Base-by-base conservation (phyloP, 2,797 vertebrate species). In the Pitangus sulphuratus region DNA sequence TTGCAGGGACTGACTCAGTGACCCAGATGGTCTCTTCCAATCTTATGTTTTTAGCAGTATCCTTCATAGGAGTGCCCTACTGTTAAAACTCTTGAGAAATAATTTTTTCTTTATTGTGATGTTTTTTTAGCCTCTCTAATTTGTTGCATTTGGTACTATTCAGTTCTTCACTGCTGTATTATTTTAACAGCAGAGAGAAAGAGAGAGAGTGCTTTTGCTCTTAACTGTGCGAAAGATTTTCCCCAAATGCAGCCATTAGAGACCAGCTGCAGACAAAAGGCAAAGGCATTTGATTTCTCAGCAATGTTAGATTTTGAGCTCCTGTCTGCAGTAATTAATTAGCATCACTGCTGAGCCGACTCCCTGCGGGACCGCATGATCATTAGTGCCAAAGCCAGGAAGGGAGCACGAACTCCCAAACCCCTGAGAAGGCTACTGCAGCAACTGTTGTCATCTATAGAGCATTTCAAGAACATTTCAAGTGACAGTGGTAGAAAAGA, bases 261-360 rank as follows among this genome's bases (percentile, higher is more conserved):
- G 80, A 86, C 70, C 31, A 85, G 69, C 56, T 66, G 68, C 78
- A 90, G 65, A 87, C 74, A 28, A 81, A 90, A 78, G 90, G 54
- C 60, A 35, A 45, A 79, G 69, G 51, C 66, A 72, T 89, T 91
- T 74, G 56, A 30, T 81, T 88, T 95, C 87, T 86, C 81, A 82
- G 31, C 69, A 50, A 25, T 30, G 69, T 48, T 74, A 54, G 31
- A 74, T 84, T 95, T 60, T 84, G 70, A 86, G 88, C 79, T 96
- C 60, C 48, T 87, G 56, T 95, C 88, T 85, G 50, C 35, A 78
- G 87, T 90, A 93, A 95, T 93, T 87, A 95, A 97, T 96, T 94
- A 92, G 72, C 72, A 76, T 94, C 65, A 66, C 47, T 88, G 80
- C 90, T 91, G 85, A 95, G 83, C 93, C 1, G 50, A 75, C 87